phyloP scores from a whole-genome alignment of 2,797 vertebrate genomes.

The Sternarchorhynchus goeldii region DNA sequence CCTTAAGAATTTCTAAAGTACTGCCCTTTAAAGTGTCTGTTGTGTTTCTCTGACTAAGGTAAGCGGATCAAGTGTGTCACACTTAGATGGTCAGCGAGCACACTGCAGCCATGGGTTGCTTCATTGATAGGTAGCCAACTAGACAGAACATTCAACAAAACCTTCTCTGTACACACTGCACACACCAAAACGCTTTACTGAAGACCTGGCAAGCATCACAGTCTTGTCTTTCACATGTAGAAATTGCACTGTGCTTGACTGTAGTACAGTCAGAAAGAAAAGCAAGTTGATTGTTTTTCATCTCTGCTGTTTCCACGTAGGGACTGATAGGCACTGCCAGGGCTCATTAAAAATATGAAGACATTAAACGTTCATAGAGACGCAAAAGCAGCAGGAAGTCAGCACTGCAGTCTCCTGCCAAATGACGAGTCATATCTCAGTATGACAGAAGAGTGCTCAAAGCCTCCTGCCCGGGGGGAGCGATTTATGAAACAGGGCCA shows the following conservation, averaged over 20 bases:
- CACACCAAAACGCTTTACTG: slow-evolving; percentile 11
- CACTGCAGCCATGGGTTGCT: slow-evolving; percentile 36
- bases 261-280: slow-evolving; percentile 30
- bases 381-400: slow-evolving; percentile 31
- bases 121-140: slow-evolving; percentile 48
- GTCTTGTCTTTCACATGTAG: slow-evolving; percentile 18
- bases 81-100: slow-evolving; percentile 22
- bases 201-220: neutral
- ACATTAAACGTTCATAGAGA: slow-evolving; percentile 22
- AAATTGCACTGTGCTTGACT: slow-evolving; percentile 30
- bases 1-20: slow-evolving; percentile 55
- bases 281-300: neutral
- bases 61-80: slow-evolving; percentile 16
- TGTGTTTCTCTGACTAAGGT: slow-evolving; percentile 21
- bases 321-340: slow-evolving; percentile 31
- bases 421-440: slow-evolving; percentile 28
- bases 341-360: slow-evolving; percentile 46
- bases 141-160: slow-evolving; percentile 31
- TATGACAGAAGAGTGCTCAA: slow-evolving; percentile 20
- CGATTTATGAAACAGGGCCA: slow-evolving; percentile 14
- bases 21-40: slow-evolving; percentile 24
- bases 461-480: slow-evolving; percentile 14
- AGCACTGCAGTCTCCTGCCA: slow-evolving; percentile 12
- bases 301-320: slow-evolving; percentile 14
- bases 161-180: neutral